These are phyloP conservation scores for Lycaena phlaeas DNA, from an alignment of 2,888 invertebrate species.

Conservation along the genomic window DNA sequence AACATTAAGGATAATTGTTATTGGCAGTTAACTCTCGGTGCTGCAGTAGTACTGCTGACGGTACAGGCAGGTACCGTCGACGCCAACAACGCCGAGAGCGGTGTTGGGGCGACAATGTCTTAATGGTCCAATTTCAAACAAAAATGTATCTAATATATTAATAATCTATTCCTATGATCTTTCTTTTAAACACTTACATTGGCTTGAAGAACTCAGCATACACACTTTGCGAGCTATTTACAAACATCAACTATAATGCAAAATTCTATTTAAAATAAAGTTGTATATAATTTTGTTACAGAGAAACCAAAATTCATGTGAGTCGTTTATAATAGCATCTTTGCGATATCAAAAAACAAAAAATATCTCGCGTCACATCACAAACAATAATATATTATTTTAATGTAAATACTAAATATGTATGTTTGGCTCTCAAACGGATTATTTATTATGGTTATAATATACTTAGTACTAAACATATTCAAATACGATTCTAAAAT, in stretches of 20 bases:
- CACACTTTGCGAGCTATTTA: background rate
- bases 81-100: conserved; percentile 2
- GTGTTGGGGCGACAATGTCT: background rate
- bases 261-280: too few species aligned
- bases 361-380: too few species aligned
- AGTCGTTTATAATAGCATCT: too few species aligned
- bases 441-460: background rate
- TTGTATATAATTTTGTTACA: too few species aligned
- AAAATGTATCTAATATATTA: background rate
- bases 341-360: too few species aligned
- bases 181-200: background rate
- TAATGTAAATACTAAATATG: too few species aligned
- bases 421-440: too few species aligned
- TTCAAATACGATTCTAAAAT: background rate
- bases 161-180: background rate
- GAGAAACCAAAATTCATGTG: too few species aligned
- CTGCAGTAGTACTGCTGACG: too few species aligned
- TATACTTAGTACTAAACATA: background rate
- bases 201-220: background rate
- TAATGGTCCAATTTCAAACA: background rate
- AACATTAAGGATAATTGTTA: conserved; percentile 3
- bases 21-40: conserved; percentile 7
- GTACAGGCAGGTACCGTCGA: too few species aligned
- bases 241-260: conserved; percentile 1
- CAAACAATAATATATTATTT: too few species aligned